These are phyloP conservation scores for Chrysemys picta DNA, from an alignment of 2,113 vertebrate species.

Conservation along the genomic window DNA sequence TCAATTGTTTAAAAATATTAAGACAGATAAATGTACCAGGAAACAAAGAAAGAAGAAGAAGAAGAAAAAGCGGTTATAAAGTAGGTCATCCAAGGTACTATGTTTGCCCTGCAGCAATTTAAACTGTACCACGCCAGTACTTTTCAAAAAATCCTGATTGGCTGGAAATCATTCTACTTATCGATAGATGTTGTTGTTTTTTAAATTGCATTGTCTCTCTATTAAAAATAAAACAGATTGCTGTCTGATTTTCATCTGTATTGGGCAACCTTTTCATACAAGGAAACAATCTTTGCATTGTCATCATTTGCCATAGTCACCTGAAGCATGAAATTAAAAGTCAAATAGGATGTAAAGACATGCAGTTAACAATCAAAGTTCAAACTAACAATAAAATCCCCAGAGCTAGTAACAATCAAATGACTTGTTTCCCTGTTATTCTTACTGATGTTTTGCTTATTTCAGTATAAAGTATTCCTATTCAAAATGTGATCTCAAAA, in stretches of 20 bases:
- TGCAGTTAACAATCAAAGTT: background rate
- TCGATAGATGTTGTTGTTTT: background rate
- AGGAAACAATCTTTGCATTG: background rate
- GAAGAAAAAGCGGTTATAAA: background rate
- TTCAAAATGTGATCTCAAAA: background rate
- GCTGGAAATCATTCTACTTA: constrained; percentile 7
- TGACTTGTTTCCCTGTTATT: background rate
- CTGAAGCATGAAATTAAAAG: constrained; percentile 3
- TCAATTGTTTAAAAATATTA: background rate
- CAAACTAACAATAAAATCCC: background rate
- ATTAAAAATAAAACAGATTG: background rate
- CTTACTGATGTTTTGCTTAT: background rate
- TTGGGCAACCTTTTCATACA: background rate
- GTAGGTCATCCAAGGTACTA: background rate
- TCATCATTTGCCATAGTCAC: background rate
- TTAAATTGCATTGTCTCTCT: background rate
- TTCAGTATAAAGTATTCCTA: background rate
- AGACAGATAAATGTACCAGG: background rate
- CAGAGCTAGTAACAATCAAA: background rate
- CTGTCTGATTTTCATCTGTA: background rate
- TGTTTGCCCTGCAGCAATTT: constrained; percentile 19
- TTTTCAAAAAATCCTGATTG: constrained; percentile 8
- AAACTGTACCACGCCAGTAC: background rate
- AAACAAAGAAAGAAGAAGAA: background rate
- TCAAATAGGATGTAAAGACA: background rate